Evolutionary conservation across 2,797 vertebrate genomes (phyloP).

Genomic region (Myripristis murdjan): DNA sequence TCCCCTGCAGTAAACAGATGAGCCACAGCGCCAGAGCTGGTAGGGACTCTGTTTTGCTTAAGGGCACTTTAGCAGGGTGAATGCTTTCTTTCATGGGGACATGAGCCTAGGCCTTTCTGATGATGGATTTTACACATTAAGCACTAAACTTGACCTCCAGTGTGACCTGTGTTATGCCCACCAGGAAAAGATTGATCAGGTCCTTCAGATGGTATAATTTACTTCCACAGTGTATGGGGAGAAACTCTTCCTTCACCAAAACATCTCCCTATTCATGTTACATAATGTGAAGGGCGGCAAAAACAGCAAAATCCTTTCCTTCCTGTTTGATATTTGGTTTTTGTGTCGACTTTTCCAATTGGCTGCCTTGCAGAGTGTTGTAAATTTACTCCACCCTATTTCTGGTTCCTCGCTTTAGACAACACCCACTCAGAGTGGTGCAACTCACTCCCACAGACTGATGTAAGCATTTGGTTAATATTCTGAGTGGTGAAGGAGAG

Average conservation of each 20-base stretch:
- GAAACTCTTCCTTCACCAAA: neutral
- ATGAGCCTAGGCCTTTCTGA: neutral
- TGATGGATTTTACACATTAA: neutral
- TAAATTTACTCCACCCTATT: conserved; percentile 56
- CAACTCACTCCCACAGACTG: conserved; percentile 64
- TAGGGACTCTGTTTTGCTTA: neutral
- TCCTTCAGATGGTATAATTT: neutral
- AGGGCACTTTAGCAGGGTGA: neutral
- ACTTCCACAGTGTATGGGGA: neutral
- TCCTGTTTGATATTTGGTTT: conserved; percentile 18
- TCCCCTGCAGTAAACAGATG: no score
- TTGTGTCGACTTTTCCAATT: conserved; percentile 58
- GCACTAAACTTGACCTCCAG: conserved; percentile 3
- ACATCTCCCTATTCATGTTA: conserved; percentile 10
- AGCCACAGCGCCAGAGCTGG: neutral
- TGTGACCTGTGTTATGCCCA: no score
- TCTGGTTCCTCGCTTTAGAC: conserved; percentile 61
- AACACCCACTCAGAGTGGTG: conserved; percentile 35
- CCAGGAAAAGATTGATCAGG: no score
- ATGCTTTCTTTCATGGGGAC: neutral
- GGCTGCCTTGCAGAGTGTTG: conserved; percentile 38
- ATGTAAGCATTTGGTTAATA: conserved; percentile 63
- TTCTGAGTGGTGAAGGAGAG: conserved; percentile 10
- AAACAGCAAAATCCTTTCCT: conserved; percentile 13
- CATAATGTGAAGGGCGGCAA: conserved; percentile 9